Evolutionary conservation across 2,797 vertebrate species (phyloP).

Genomic region (Lerista edwardsae): DNA sequence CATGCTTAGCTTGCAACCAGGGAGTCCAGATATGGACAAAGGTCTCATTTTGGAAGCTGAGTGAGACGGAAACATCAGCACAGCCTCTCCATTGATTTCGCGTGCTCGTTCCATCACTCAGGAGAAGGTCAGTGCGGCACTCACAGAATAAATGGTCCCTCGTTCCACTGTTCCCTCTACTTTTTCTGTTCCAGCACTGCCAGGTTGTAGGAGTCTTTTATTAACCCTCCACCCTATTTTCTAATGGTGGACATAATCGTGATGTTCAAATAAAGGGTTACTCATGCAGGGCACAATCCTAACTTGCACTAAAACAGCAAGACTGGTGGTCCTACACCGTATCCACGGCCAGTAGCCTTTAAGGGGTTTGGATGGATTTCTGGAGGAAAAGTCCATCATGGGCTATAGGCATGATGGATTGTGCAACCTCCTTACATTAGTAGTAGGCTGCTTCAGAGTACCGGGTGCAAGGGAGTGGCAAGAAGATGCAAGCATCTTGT

Average conservation of each 20-base stretch:
- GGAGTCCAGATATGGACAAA: rapidly evolving
- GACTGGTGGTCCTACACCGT: too few relatives aligned
- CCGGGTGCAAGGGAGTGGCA: too few relatives aligned
- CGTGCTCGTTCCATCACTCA: not conserved
- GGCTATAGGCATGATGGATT: too few relatives aligned
- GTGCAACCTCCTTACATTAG: too few relatives aligned
- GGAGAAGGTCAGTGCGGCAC: not conserved
- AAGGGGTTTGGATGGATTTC: too few relatives aligned
- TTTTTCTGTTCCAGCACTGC: conserved; percentile 33
- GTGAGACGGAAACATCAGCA: rapidly evolving
- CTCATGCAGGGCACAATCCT: too few relatives aligned
- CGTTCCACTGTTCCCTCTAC: not conserved
- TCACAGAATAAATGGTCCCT: not conserved
- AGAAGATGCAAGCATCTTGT: too few relatives aligned
- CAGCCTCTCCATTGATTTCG: not conserved
- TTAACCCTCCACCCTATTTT: conserved; percentile 24
- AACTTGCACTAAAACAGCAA: too few relatives aligned
- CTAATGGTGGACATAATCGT: conserved; percentile 40
- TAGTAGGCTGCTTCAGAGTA: too few relatives aligned
- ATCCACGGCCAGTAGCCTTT: too few relatives aligned
- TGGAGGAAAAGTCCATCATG: too few relatives aligned
- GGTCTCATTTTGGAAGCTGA: rapidly evolving
- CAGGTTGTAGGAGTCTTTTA: not conserved
- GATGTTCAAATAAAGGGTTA: conserved; percentile 32
- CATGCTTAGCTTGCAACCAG: not conserved